Evolutionary conservation across 2,888 invertebrate species (phyloP), one percentile per base, ranked within the genome.

Genomic region (Drosophila birchii): DNA sequence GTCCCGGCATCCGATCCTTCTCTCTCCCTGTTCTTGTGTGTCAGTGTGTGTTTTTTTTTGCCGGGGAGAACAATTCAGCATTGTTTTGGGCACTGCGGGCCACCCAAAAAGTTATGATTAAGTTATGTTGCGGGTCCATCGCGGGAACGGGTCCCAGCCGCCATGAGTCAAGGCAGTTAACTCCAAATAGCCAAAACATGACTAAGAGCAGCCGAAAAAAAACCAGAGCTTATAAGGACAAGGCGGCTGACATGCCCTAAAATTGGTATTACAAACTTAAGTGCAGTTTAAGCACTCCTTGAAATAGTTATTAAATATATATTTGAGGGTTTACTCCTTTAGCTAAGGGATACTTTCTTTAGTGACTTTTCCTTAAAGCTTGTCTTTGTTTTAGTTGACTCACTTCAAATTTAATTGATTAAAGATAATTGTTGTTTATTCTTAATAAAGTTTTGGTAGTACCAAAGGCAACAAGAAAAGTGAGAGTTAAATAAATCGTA

Each of bases 61-160:
- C 58, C 70, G 61, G 57, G 68, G 59, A 86, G 83, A 84, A 84
- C 84, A 84, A 84, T 88, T 83, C 84, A 80, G 83, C 88, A 85
- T 84, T 85, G 84, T 85, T 88, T 85, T 80, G 84, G 80, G 74
- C 86, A 77, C 67, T 78, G 60, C 7, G 64, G 91, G 89, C 90
- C 90, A 90, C 90, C 91, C 90, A 90, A 90, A 86, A 90, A 85
- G 89, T 90, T 91, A 91, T 90, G 90, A 91, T 90, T 88, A 88
- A 90, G 86, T 88, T 86, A 86, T 88, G 88, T 78, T 75, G 74
- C 43, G 59, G 67, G 32, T 49, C 58, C 23, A 14, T 26, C 62
- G 53, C 32, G 58, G 23, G n/a, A 68, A 18, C 57, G 49, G 41
- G 41, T 69, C 38, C 32, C 43, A 36, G 56, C 32, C 41, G 54